Evolutionary conservation across 1,140 invertebrate species (phyloP).

Genomic region (Fopius arisanus): DNA sequence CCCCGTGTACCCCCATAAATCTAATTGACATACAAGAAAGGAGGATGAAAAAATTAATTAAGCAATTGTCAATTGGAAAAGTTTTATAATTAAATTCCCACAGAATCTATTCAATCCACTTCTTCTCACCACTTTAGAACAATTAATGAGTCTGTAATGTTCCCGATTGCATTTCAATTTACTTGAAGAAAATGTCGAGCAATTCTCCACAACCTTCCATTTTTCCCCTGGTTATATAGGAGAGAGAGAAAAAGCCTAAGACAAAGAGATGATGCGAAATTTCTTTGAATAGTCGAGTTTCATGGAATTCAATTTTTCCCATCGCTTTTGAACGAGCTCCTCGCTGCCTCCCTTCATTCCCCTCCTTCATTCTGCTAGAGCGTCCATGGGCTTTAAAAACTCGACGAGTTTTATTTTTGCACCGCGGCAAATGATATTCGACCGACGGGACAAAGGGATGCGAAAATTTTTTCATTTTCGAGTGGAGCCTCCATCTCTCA

Average conservation of each 20-base stretch:
- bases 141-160: neutral
- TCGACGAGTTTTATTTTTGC: neutral
- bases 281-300: neutral
- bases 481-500: neutral
- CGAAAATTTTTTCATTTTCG: neutral
- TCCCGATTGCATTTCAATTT: neutral
- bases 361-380: neutral
- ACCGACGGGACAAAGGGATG: neutral
- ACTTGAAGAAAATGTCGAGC: neutral
- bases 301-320: neutral
- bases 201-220: neutral
- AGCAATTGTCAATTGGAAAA: neutral
- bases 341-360: neutral
- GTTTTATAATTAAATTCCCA: neutral
- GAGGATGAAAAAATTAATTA: neutral
- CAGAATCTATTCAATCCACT: neutral
- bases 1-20: neutral
- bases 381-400: slow-evolving; percentile 4
- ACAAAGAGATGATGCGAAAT: neutral
- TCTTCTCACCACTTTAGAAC: neutral
- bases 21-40: neutral
- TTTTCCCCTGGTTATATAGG: neutral
- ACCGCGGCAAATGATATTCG: slow-evolving; percentile 1
- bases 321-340: neutral
- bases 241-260: neutral